Evolutionary conservation across 2,113 vertebrate genomes (phyloP).

Genomic region (Poicephalus gulielmi): DNA sequence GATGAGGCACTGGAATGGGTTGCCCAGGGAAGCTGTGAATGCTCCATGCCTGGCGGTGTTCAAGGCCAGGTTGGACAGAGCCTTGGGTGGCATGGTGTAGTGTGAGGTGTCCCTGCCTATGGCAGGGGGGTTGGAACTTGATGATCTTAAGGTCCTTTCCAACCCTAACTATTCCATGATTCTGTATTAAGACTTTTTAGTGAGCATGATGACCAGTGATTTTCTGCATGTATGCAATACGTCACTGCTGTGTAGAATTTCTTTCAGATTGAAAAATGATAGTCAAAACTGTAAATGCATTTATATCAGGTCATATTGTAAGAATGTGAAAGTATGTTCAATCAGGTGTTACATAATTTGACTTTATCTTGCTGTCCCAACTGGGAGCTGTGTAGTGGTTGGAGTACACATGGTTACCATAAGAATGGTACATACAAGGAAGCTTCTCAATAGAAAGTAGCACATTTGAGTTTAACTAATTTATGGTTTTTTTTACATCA

Average conservation of each 20-base stretch:
- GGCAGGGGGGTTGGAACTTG: too few species aligned
- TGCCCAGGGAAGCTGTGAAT: too few species aligned
- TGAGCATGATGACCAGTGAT: not conserved
- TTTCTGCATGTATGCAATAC: rapidly evolving
- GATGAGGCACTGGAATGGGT: too few species aligned
- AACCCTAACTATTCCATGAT: too few species aligned
- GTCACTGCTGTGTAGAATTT: not conserved
- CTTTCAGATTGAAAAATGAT: not conserved
- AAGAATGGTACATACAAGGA: not conserved
- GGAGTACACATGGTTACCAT: not conserved
- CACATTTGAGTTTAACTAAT: not conserved
- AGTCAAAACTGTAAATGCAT: not conserved
- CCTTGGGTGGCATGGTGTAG: too few species aligned
- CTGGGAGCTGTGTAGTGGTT: not conserved
- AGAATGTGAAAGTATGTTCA: not conserved
- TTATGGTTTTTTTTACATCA: not conserved
- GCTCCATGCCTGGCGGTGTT: too few species aligned
- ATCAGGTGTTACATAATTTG: not conserved
- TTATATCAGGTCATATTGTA: not conserved
- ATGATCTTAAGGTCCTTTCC: too few species aligned
- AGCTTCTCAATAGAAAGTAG: not conserved
- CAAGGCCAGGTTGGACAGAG: too few species aligned
- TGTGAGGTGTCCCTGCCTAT: too few species aligned
- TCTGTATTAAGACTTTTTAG: not conserved
- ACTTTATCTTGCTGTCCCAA: not conserved